Base-by-base conservation (phyloP, 2,797 vertebrate genomes). In the Carcharodon carcharias region DNA sequence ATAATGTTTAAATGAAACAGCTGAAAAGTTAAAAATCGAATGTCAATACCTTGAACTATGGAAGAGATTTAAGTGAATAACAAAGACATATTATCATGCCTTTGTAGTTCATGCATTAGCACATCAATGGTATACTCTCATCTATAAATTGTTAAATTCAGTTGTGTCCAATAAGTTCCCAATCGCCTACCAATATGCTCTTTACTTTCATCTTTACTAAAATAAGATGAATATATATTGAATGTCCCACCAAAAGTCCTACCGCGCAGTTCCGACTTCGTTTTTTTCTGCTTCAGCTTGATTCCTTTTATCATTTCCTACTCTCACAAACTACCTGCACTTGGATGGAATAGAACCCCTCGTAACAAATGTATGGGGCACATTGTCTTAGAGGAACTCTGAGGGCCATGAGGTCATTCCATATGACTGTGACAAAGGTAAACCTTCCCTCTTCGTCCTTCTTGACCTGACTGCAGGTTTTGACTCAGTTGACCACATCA, bases 1-100 rank as follows among this genome's bases (percentile, higher is more conserved):
- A 92, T 92, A 61, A 63, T 40, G 35, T 2, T 96, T 35, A 80
- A 97, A 96, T 96, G 16, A 96, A 92, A 77, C 8, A 87, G 35
- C 0, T 67, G 0, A 91, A 80, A 23, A 96, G 21, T 58, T 82
- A 93, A 63, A 65, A n/a, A 67, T 67, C 67, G n/a, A 65, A 61
- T 26, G 61, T 65, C 91, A 65, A 45, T 93, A 93, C 18, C 9
- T 93, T 40, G 63, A 93, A 40, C 18, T 40, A 40, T 12, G n/a
- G n/a, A 35, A 65, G 40, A 11, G 3, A 93, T 26, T 67, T 40
- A 67, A 67, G 18, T 67, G 61, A 93, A 23, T 50, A 85, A 93
- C 91, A 93, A 63, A 63, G 58, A 11, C n/a, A 93, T 67, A 93
- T 26, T 7, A 40, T 67, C 4, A 45, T 45, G n/a, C 18, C 18